A percentile compares a stretch with the other conserved stretches of the same genome.
Evolutionary conservation across 2,888 invertebrate genomes (phyloP).

Genomic region (Apamea anceps): DNA sequence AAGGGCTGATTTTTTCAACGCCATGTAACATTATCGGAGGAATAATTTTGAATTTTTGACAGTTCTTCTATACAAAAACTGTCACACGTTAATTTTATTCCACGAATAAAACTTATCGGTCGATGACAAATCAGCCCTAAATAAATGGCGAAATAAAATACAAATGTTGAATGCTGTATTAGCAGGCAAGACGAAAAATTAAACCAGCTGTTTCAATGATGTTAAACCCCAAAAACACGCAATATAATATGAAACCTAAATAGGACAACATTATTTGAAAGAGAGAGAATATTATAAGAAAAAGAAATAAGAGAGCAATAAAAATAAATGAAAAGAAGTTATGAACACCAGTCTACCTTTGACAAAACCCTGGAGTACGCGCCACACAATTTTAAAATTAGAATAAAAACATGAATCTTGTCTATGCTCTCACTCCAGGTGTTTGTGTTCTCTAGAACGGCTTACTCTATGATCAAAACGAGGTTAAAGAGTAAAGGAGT

Average conservation of each 20-base stretch:
- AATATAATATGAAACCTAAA: not conserved
- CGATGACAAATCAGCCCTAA: too few species aligned
- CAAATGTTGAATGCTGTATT: too few species aligned
- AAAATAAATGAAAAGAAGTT: conserved; percentile 71
- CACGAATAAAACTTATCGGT: too few species aligned
- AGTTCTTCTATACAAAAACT: too few species aligned
- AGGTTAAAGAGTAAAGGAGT: conserved; percentile 94
- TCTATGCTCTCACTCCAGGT: conserved; percentile 92
- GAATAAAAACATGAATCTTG: conserved; percentile 68
- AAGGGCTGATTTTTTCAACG: too few species aligned
- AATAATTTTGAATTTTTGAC: too few species aligned
- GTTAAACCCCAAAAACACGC: too few species aligned
- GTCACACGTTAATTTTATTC: too few species aligned
- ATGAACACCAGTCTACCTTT: conserved; percentile 64
- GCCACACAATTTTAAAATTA: conserved; percentile 52
- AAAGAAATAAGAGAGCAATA: not conserved
- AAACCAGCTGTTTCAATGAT: too few species aligned
- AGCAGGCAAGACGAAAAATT: too few species aligned
- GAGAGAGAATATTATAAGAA: conserved; percentile 39
- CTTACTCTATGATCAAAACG: conserved; percentile 95
- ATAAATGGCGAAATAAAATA: too few species aligned
- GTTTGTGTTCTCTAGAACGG: conserved; percentile 96
- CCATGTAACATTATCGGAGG: too few species aligned
- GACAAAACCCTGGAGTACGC: conserved; percentile 71
- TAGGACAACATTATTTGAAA: not conserved